Evolutionary conservation across 2,888 invertebrate species (phyloP), one percentile per base, ranked within the genome.

Genomic region (Tortricodes alternella): DNA sequence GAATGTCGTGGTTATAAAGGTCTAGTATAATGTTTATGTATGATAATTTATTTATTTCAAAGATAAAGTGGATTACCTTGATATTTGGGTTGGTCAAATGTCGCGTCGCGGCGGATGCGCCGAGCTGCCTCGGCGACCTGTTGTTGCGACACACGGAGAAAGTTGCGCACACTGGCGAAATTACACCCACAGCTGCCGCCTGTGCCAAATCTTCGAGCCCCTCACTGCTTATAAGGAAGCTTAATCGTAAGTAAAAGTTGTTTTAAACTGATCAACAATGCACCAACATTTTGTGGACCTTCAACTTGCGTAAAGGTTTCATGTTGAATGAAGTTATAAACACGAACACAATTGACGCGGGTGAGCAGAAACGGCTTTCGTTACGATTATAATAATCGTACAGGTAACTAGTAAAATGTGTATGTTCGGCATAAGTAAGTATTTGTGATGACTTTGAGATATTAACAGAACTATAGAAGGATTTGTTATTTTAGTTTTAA

Each of bases 161-260:
- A 90, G 89, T 83, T 70, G 78, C 71, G 71, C 60, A 76, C 80
- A 71, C 81, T 87, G 87, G 87, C 83, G 87, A 89, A 89, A 89
- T 85, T 85, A 82, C 88, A 78, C 89, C 88, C 85, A 89, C 89
- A 73, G 67, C 76, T 69, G 71, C 27, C 27, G 43, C 18, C 74
- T 81, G 86, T 82, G 88, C 86, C 83, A 83, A 89, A 87, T 86
- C 74, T 81, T 80, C 71, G 73, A 77, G 74, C 75, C 73, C 76
- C 74, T 74, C 76, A 68, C 74, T 72, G 66, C 77, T 62, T 80
- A 79, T 75, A 79, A 71, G 77, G 78, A 67, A 73, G 69, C 73
- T 71, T 71, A 74, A 70, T 66, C 62, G 68, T 58, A 67, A 80
- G 83, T 84, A 84, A 84, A 87, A 85, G 84, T 85, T 80, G 83